Percentiles rank a stretch among this genome's conserved stretches.
Evolutionary conservation across 2,113 vertebrate species (phyloP).

Genomic region (Ancistrus triradiatus): DNA sequence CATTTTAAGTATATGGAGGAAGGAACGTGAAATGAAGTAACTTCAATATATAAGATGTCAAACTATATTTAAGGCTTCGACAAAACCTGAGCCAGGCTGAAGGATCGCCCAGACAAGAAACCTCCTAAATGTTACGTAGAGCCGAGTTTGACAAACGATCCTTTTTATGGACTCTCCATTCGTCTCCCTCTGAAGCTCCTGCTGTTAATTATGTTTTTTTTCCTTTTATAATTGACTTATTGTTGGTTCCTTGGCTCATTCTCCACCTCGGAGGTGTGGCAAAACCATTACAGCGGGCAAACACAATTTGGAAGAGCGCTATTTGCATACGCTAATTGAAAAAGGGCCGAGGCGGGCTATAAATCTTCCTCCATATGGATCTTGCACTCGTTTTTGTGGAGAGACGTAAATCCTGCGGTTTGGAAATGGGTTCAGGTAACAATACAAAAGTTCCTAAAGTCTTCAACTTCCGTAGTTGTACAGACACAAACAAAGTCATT

Average conservation of each 20-base stretch:
- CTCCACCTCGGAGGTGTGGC: slow-evolving; percentile 14
- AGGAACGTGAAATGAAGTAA: too few species aligned
- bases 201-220: slow-evolving; percentile 38
- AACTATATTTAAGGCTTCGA: neutral
- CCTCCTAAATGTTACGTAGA: too few species aligned
- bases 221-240: slow-evolving; percentile 22
- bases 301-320: slow-evolving; percentile 25
- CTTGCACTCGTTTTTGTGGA: neutral
- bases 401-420: too few species aligned
- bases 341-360: slow-evolving; percentile 12
- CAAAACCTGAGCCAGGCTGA: slow-evolving; percentile 12
- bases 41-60: neutral
- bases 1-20: too few species aligned
- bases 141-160: slow-evolving; percentile 37
- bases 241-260: slow-evolving; percentile 10
- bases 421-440: too few species aligned
- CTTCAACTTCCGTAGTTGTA: too few species aligned
- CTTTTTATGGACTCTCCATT: slow-evolving; percentile 22
- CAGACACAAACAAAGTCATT: too few species aligned
- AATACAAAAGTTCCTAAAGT: too few species aligned
- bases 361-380: slow-evolving; percentile 39
- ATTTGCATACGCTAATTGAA: slow-evolving; percentile 42
- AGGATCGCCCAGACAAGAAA: slow-evolving; percentile 7
- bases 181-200: slow-evolving; percentile 12
- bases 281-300: slow-evolving; percentile 34